Percentiles rank a stretch among this genome's conserved stretches.
Conservation (phyloP, 2,113 vertebrate genomes). For the Cardinalis cardinalis region DNA sequence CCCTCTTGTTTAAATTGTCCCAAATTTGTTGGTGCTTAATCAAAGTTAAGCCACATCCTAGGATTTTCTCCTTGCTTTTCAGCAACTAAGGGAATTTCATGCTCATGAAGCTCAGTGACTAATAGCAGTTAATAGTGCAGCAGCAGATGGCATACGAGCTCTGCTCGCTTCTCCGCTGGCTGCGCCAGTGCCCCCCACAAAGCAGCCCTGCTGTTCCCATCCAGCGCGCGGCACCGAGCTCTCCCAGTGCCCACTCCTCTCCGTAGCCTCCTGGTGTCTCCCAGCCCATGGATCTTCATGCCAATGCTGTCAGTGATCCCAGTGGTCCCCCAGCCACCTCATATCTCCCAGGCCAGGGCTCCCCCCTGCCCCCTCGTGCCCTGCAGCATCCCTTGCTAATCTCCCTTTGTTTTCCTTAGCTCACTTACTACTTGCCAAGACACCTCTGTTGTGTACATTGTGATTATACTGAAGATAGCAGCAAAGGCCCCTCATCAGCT, state of each 20-base stretch:
- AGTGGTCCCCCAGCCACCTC: not conserved
- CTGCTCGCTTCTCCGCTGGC: not conserved
- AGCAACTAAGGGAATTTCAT: conserved; percentile 51
- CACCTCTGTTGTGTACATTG: not conserved
- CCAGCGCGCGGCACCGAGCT: not conserved
- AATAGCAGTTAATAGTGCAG: conserved; percentile 53
- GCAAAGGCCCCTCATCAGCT: conserved; percentile 50
- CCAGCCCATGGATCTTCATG: not conserved
- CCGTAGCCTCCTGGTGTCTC: accelerated
- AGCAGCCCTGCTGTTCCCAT: conserved; percentile 21
- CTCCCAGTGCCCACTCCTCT: not conserved
- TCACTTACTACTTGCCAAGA: not conserved
- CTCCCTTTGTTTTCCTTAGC: conserved; percentile 9
- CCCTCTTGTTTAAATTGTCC: conserved; percentile 62
- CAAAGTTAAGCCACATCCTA: conserved; percentile 58
- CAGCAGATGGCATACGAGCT: conserved; percentile 61
- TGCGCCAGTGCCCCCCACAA: conserved; percentile 19
- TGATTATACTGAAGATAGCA: conserved; percentile 24
- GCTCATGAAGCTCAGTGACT: conserved; percentile 53
- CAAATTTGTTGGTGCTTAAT: conserved; percentile 63
- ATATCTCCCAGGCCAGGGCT: not conserved
- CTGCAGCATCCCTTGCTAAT: not conserved
- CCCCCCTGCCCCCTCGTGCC: not conserved
- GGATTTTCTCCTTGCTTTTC: conserved; percentile 51
- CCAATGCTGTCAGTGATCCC: accelerated